These are phyloP conservation scores for Rhaphigaster nebulosa DNA, from an alignment of 2,888 invertebrate genomes.

Conservation along the genomic window DNA sequence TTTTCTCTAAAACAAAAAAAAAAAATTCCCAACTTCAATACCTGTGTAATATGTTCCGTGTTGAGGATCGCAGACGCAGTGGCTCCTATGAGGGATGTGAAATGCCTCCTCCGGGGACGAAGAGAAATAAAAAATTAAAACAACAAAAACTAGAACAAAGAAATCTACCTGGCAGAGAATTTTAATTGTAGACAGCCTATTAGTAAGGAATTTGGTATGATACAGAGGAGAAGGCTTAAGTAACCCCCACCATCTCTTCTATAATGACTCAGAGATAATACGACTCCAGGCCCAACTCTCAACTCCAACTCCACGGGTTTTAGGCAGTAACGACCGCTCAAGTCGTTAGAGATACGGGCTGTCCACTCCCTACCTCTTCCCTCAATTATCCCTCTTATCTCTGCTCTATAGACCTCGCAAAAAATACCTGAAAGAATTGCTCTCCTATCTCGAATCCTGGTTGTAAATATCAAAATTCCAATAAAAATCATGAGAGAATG, in stretches of 20 bases:
- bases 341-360: background rate
- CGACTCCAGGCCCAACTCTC: no score
- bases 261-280: constrained; percentile 45
- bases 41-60: background rate
- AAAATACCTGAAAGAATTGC: background rate
- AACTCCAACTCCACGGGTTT: background rate
- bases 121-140: constrained; percentile 28
- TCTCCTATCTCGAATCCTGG: background rate
- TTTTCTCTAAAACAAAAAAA: no score
- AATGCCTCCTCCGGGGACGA: background rate
- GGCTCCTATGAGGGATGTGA: constrained; percentile 2
- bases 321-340: background rate
- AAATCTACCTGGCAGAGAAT: constrained; percentile 45
- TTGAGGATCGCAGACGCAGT: background rate
- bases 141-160: constrained; percentile 42
- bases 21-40: no score
- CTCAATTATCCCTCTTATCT: constrained; percentile 4
- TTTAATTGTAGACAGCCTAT: constrained; percentile 48
- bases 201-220: constrained; percentile 51
- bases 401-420: background rate
- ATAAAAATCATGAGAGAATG: background rate
- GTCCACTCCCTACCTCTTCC: background rate
- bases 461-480: background rate
- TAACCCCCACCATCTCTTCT: no score
- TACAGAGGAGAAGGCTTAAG: background rate